Evolutionary conservation across 2,797 vertebrate species (phyloP).

Genomic region (Pampus argenteus): DNA sequence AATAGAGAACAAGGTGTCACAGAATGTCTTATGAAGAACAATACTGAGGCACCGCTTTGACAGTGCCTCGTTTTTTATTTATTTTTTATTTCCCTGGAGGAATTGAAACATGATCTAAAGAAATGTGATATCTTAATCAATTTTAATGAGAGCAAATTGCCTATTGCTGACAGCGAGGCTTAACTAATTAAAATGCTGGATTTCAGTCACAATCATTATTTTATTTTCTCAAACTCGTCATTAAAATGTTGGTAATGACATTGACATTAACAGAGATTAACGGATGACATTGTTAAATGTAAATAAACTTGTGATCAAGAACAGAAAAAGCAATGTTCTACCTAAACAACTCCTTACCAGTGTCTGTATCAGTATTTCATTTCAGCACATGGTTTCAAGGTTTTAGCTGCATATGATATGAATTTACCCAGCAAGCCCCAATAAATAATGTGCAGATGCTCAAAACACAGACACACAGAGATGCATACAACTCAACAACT

Average conservation of each 20-base stretch:
- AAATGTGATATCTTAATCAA: conserved; percentile 24
- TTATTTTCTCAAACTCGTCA: background rate
- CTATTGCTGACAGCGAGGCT: conserved; percentile 11
- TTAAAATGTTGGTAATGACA: background rate
- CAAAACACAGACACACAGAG: background rate
- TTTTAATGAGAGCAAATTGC: conserved; percentile 37
- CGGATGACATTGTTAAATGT: too few species aligned
- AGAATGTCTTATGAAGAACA: conserved; percentile 7
- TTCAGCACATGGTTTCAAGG: background rate
- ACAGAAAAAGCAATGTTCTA: background rate
- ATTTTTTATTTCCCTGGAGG: background rate
- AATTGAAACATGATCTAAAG: conserved; percentile 33
- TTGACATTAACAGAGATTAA: background rate
- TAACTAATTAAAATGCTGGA: conserved; percentile 7
- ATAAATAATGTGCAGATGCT: background rate
- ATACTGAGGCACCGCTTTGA: background rate
- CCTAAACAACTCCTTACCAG: background rate
- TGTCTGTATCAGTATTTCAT: background rate
- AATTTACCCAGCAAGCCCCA: background rate
- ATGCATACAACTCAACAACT: background rate
- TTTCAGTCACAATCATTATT: conserved; percentile 3
- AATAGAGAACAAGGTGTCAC: conserved; percentile 23
- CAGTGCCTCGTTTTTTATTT: background rate
- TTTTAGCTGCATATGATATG: background rate
- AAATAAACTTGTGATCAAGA: background rate